A percentile compares a stretch with the other conserved stretches of the same genome.
Conservation (phyloP, 2,888 invertebrate species). For the Zele albiditarsus region DNA sequence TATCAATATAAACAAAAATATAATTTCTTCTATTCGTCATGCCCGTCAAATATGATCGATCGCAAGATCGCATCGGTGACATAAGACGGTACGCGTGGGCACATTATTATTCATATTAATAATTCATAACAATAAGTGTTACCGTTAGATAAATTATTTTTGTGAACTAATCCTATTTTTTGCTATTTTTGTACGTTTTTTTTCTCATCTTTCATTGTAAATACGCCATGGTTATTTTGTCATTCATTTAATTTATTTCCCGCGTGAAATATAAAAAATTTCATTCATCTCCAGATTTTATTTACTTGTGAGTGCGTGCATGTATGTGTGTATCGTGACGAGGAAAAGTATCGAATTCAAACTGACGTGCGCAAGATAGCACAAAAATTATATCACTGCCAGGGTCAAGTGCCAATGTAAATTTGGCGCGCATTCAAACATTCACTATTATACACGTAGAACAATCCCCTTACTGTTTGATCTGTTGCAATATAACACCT, state of each 20-base stretch:
- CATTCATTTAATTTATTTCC: not conserved
- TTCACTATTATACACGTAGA: constrained; percentile 6
- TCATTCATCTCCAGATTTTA: not conserved
- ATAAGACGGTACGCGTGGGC: constrained; percentile 55
- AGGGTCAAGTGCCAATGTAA: constrained; percentile 56
- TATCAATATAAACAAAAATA: not conserved
- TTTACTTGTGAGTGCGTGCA: not conserved
- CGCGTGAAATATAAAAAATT: not conserved
- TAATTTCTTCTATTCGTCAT: constrained; percentile 48
- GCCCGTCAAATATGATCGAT: constrained; percentile 61
- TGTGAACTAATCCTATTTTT: not conserved
- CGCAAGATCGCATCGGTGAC: constrained; percentile 61
- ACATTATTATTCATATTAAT: constrained; percentile 26
- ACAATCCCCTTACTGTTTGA: not conserved
- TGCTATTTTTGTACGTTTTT: constrained; percentile 13
- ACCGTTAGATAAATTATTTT: constrained; percentile 2
- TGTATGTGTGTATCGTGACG: not conserved
- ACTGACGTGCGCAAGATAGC: not conserved
- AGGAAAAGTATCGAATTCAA: not conserved
- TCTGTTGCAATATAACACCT: not conserved
- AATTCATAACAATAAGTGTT: constrained; percentile 9
- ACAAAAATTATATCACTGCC: constrained; percentile 52
- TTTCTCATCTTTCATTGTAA: not conserved
- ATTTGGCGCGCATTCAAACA: constrained; percentile 54
- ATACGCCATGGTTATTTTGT: not conserved